Evolutionary conservation across 2,797 vertebrate species (phyloP).

Genomic region (Macroramphosus scolopax): DNA sequence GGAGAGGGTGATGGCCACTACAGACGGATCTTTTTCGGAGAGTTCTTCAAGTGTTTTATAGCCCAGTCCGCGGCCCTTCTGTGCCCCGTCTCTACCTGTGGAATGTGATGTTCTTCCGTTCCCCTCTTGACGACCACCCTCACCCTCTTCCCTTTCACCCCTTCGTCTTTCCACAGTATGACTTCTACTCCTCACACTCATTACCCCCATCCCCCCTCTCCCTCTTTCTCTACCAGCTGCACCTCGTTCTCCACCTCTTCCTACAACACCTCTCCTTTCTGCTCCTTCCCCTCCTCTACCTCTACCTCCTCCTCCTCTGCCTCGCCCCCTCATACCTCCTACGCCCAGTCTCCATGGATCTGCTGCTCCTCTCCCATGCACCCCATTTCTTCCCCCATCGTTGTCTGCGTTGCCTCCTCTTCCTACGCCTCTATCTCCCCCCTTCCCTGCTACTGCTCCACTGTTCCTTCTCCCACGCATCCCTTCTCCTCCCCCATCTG

Average conservation of each 20-base stretch:
- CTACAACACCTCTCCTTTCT: neutral
- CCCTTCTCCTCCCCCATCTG: conserved; percentile 1
- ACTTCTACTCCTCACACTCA: conserved; percentile 14
- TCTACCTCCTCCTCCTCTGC: neutral
- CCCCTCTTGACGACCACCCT: conserved; percentile 7
- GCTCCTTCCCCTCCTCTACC: neutral
- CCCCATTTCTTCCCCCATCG: no score
- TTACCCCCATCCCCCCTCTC: neutral
- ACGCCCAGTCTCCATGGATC: no score
- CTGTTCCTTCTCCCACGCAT: conserved; percentile 1
- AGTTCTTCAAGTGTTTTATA: conserved; percentile 82
- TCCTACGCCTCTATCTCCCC: neutral
- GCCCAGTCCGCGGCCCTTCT: conserved; percentile 69
- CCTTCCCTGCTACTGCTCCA: no score
- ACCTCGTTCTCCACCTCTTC: conserved; percentile 4
- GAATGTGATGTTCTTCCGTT: conserved; percentile 22
- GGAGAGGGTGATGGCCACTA: conserved; percentile 84
- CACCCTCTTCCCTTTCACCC: no score
- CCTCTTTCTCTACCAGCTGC: neutral
- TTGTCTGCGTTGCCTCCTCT: no score
- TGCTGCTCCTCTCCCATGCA: no score
- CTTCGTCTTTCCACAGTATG: conserved; percentile 12
- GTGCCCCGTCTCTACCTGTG: conserved; percentile 23
- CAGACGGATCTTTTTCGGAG: conserved; percentile 80
- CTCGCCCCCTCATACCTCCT: no score